A percentile compares a stretch with the other conserved stretches of the same genome.
Evolutionary conservation across 2,797 vertebrate species (phyloP).

Genomic region (Melanotaenia maccullochi): DNA sequence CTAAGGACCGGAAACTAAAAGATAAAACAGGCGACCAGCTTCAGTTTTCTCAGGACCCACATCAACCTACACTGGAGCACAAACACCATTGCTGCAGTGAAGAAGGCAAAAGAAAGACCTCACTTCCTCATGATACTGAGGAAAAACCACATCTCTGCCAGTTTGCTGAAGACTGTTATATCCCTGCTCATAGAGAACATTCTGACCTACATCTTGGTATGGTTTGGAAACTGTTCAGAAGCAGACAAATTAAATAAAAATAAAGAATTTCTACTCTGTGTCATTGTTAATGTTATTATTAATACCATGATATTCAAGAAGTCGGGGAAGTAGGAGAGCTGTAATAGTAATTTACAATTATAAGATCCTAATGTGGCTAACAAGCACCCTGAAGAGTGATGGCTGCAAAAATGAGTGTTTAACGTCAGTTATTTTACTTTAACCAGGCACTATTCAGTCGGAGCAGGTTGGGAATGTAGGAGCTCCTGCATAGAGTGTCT

Average conservation of each 20-base stretch:
- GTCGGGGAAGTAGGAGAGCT: slow-evolving; percentile 3
- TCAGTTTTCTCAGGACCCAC: neutral
- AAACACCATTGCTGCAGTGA: neutral
- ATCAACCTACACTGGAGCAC: neutral
- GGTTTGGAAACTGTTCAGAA: neutral
- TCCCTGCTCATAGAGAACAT: neutral
- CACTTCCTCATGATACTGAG: neutral
- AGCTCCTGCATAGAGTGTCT: slow-evolving; percentile 45
- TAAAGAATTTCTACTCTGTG: neutral
- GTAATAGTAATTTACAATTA: slow-evolving; percentile 25
- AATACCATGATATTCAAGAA: neutral
- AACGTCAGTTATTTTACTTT: slow-evolving; percentile 21
- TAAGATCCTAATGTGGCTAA: slow-evolving; percentile 26
- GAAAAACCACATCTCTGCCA: neutral
- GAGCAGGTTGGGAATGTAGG: slow-evolving; percentile 44
- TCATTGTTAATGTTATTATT: neutral
- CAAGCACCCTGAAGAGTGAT: slow-evolving; percentile 34
- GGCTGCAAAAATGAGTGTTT: slow-evolving; percentile 30
- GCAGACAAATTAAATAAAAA: no score
- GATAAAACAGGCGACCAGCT: neutral
- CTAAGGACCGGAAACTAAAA: no score
- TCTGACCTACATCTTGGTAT: neutral
- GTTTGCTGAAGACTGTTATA: neutral
- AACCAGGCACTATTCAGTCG: slow-evolving; percentile 23
- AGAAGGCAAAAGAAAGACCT: neutral